Conservation (phyloP, 2,888 invertebrate species). For the Apoda limacodes region DNA sequence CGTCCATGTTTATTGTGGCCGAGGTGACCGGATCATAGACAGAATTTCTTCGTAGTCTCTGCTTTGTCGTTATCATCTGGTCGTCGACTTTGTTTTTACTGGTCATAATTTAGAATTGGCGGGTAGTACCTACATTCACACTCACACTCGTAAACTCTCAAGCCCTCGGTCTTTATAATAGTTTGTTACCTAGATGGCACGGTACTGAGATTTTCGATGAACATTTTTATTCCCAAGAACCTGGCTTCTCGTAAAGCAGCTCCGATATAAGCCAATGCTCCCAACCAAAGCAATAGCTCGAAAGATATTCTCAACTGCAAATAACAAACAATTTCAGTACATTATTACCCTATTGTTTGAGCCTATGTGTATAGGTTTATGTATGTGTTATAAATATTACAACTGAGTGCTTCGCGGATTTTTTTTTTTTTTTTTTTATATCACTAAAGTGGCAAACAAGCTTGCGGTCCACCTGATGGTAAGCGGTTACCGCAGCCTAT, state of each 20-base stretch:
- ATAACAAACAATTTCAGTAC: conserved; percentile 1
- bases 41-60: too few relatives aligned
- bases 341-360: not conserved
- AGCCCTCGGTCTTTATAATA: too few relatives aligned
- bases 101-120: too few relatives aligned
- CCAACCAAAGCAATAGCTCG: conserved; percentile 83
- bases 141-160: not conserved
- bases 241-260: conserved; percentile 89
- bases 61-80: too few relatives aligned
- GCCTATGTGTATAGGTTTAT: not conserved
- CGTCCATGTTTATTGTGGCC: too few relatives aligned
- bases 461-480: too few relatives aligned
- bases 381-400: too few relatives aligned
- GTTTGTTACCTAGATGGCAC: conserved; percentile 47
- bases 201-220: conserved; percentile 92
- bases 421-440: not conserved
- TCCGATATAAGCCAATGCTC: conserved; percentile 85
- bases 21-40: too few relatives aligned
- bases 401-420: too few relatives aligned
- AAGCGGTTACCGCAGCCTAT: too few relatives aligned
- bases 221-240: conserved; percentile 93
- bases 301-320: conserved; percentile 76
- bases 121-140: not conserved
- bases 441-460: too few relatives aligned
- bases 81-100: too few relatives aligned